These are phyloP conservation scores for Ornithoptera alexandrae DNA, from an alignment of 2,888 invertebrate species.

Conservation along the genomic window DNA sequence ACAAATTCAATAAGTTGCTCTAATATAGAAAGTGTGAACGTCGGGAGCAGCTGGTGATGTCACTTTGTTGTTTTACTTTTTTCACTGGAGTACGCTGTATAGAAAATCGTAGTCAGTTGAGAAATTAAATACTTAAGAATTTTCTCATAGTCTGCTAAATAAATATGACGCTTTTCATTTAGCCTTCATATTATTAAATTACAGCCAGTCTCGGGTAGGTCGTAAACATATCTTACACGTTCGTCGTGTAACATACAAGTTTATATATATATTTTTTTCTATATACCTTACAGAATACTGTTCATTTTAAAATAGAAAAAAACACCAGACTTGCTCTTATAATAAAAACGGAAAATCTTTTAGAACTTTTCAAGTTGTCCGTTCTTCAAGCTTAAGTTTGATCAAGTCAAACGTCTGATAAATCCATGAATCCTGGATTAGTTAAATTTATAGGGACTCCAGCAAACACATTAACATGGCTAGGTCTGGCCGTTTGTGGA, in stretches of 20 bases:
- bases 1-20: slow-evolving; percentile 28
- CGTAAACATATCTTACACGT: not conserved
- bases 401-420: not conserved
- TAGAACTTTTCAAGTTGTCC: not conserved
- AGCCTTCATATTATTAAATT: slow-evolving; percentile 3
- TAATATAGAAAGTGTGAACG: slow-evolving; percentile 24
- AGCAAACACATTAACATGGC: slow-evolving; percentile 7
- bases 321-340: too few relatives aligned
- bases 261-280: not conserved
- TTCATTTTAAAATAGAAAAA: too few relatives aligned
- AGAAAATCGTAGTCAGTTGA: slow-evolving; percentile 6
- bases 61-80: slow-evolving; percentile 22
- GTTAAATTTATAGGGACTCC: slow-evolving; percentile 8
- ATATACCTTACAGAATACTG: too few relatives aligned
- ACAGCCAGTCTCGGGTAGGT: not conserved
- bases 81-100: slow-evolving; percentile 2
- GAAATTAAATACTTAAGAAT: slow-evolving; percentile 3
- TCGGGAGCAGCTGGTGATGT: slow-evolving; percentile 24
- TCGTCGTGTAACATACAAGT: not conserved
- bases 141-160: slow-evolving; percentile 11
- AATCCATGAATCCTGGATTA: slow-evolving; percentile 6
- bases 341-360: not conserved
- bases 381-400: not conserved
- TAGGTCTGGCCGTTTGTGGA: slow-evolving; percentile 2
- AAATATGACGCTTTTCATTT: slow-evolving; percentile 1